A percentile compares a stretch with the other conserved stretches of the same genome.
These are phyloP conservation scores for Lasioglossum villosulum DNA, from an alignment of 2,888 invertebrate species.

Conservation along the genomic window DNA sequence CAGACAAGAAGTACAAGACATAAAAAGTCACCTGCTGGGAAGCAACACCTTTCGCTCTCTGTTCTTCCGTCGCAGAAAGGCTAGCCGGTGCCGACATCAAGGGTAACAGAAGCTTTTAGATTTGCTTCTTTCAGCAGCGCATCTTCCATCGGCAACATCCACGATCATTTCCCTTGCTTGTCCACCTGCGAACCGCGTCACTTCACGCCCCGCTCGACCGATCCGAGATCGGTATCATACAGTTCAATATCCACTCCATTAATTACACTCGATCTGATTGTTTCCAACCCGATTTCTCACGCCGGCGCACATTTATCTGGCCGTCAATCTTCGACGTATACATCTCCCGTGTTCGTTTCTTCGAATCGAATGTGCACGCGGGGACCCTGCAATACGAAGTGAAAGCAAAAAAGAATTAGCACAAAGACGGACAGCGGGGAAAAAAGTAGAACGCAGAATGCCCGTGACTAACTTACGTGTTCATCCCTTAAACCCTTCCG, in stretches of 20 bases:
- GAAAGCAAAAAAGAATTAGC: background rate
- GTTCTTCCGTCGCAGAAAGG: background rate
- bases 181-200: constrained; percentile 3
- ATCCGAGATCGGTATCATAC: constrained; percentile 17
- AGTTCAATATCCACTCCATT: constrained; percentile 28
- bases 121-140: background rate
- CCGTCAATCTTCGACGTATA: constrained; percentile 15
- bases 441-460: background rate
- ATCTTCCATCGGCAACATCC: background rate
- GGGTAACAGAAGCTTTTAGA: constrained; percentile 6
- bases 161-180: background rate
- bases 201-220: constrained; percentile 4
- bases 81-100: background rate
- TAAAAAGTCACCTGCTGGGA: constrained; percentile 14
- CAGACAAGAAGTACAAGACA: constrained; percentile 10
- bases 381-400: background rate
- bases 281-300: constrained; percentile 32
- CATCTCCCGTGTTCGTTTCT: constrained; percentile 18
- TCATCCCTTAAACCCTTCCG: background rate
- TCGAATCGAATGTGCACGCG: background rate
- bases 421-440: background rate
- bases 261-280: constrained; percentile 21
- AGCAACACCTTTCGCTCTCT: background rate
- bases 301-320: constrained; percentile 19
- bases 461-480: background rate